Evolutionary conservation across 2,888 invertebrate species (phyloP).

Genomic region (Myopa tessellatipennis): DNA sequence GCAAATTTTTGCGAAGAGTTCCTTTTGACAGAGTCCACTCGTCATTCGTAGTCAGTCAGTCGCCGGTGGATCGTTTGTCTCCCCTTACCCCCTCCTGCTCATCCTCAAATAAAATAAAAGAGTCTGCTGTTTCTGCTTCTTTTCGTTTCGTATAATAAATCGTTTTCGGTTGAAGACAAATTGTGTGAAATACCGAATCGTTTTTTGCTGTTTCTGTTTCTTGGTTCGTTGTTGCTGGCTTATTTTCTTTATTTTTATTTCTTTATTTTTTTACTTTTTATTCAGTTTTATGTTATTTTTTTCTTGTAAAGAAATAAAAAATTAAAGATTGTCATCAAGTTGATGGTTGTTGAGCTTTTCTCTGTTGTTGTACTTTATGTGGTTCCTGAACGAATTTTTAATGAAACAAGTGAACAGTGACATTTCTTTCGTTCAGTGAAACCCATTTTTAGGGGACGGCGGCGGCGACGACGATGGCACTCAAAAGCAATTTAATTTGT

Average conservation of each 20-base stretch:
- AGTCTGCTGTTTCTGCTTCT: background rate
- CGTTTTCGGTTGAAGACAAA: conserved; percentile 28
- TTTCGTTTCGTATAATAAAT: conserved; percentile 13
- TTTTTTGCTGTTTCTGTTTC: background rate
- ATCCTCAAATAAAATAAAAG: background rate
- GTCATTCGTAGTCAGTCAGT: conserved; percentile 32
- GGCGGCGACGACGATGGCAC: too few relatives aligned
- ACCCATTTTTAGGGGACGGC: too few relatives aligned
- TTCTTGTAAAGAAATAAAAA: conserved; percentile 7
- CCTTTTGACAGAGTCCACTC: conserved; percentile 43
- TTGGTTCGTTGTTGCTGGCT: background rate
- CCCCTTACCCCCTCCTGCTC: background rate
- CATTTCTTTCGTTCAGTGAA: background rate
- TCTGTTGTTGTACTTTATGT: background rate
- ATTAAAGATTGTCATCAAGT: conserved; percentile 24
- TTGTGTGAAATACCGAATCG: conserved; percentile 12
- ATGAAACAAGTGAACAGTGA: conserved; percentile 11
- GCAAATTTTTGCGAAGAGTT: conserved; percentile 20
- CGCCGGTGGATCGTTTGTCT: background rate
- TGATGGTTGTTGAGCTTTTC: background rate
- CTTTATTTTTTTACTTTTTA: too few relatives aligned
- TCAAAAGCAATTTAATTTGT: too few relatives aligned
- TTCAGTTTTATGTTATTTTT: background rate
- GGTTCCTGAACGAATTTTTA: background rate
- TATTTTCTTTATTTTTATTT: too few relatives aligned